phyloP scores from a whole-genome alignment of 2,113 vertebrate species.

The Hystrix cristata region DNA sequence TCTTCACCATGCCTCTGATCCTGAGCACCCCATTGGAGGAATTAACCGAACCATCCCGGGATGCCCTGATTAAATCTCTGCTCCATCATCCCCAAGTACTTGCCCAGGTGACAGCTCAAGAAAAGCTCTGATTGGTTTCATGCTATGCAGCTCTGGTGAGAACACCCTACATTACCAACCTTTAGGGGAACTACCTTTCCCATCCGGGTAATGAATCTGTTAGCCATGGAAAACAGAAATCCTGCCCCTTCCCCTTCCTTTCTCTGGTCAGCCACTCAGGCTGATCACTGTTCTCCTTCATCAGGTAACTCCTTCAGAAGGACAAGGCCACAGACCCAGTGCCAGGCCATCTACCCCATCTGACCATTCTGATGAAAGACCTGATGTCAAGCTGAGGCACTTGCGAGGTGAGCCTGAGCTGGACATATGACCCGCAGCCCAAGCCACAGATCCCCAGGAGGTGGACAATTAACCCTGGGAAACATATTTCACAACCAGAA shows the following conservation, averaged over 20 bases:
- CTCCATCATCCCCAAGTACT: conserved; percentile 53
- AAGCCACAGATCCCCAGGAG: not conserved
- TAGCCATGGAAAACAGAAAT: conserved; percentile 8
- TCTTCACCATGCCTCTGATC: conserved; percentile 17
- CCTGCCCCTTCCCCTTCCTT: not conserved
- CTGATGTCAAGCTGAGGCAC: not conserved
- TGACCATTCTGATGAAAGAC: conserved; percentile 5
- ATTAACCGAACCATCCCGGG: conserved; percentile 54
- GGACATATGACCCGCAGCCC: not conserved
- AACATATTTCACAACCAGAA: conserved; percentile 35
- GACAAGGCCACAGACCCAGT: not conserved
- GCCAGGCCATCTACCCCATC: not conserved
- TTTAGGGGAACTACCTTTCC: not conserved
- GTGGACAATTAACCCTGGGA: not conserved
- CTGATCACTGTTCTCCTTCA: not conserved
- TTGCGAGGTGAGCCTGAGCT: not conserved
- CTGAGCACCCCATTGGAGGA: conserved; percentile 29
- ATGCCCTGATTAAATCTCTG: conserved; percentile 52
- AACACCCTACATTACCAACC: conserved; percentile 1
- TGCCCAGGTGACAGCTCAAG: conserved; percentile 64
- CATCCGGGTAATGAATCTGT: not conserved
- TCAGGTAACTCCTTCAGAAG: not conserved
- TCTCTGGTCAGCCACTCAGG: not conserved
- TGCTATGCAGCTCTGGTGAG: not conserved
- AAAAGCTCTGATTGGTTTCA: conserved; percentile 66